These are phyloP conservation scores for Nibea albiflora DNA, from an alignment of 2,113 vertebrate species.

Conservation along the genomic window DNA sequence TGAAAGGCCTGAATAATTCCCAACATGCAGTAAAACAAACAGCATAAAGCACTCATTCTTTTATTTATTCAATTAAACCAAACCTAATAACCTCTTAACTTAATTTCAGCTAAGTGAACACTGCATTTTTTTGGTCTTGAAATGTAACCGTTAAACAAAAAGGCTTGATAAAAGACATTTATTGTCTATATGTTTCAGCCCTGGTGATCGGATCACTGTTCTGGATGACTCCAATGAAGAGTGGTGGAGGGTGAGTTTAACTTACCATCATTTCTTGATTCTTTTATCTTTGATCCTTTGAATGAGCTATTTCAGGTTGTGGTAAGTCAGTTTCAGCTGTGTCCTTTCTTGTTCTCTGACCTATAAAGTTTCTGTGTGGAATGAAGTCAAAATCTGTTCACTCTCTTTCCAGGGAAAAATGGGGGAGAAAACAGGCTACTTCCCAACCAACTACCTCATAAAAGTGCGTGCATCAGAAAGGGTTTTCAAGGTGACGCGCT, in stretches of 20 bases:
- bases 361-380: not conserved
- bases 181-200: slow-evolving; percentile 78
- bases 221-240: slow-evolving; percentile 98
- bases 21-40: not conserved
- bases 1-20: not conserved
- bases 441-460: slow-evolving; percentile 96
- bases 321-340: not conserved
- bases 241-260: slow-evolving; percentile 94
- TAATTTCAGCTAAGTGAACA: not conserved
- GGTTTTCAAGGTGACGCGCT: slow-evolving; percentile 91
- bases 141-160: not conserved
- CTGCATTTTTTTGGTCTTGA: not conserved
- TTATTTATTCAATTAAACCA: not conserved
- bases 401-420: slow-evolving; percentile 89
- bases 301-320: not conserved
- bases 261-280: not conserved
- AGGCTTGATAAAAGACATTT: not conserved
- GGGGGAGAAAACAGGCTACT: slow-evolving; percentile 93
- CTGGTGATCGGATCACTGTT: slow-evolving; percentile 95
- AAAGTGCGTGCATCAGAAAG: slow-evolving; percentile 92
- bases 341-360: not conserved
- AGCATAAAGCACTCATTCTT: not conserved
- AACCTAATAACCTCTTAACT: not conserved
- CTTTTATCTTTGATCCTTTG: not conserved
- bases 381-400: not conserved